Conservation (phyloP, 1,140 invertebrate genomes). For the Anoplophora glabripennis region DNA sequence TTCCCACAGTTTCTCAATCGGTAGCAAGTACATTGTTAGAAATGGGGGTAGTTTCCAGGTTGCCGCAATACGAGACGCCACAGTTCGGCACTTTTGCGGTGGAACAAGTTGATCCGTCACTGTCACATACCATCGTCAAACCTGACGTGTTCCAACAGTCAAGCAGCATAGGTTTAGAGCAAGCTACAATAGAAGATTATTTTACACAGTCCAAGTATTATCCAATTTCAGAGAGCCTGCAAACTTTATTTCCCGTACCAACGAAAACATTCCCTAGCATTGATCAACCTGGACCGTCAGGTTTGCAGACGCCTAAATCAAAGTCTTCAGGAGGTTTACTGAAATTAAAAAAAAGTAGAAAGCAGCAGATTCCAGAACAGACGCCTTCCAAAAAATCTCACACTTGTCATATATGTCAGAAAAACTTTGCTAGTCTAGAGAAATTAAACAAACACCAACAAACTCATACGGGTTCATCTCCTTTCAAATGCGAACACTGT, state of each 20-base stretch:
- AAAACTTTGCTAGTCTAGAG: constrained; percentile 59
- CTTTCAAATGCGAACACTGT: constrained; percentile 64
- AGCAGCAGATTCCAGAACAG: constrained; percentile 27
- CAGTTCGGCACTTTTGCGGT: too few relatives aligned
- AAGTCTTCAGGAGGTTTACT: constrained; percentile 19
- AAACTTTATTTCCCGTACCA: constrained; percentile 19
- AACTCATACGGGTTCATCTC: constrained; percentile 64
- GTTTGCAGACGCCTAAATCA: constrained; percentile 41
- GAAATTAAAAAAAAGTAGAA: constrained; percentile 20
- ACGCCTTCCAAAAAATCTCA: constrained; percentile 41
- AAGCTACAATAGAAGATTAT: constrained; percentile 37
- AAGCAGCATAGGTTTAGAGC: constrained; percentile 34
- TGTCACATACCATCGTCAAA: constrained; percentile 20
- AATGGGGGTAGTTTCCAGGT: constrained; percentile 35
- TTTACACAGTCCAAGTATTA: constrained; percentile 39
- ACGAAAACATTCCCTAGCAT: constrained; percentile 31
- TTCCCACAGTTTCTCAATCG: too few relatives aligned
- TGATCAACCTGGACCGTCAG: constrained; percentile 43
- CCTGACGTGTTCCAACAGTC: constrained; percentile 23
- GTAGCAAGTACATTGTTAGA: too few relatives aligned
- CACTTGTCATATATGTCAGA: constrained; percentile 56
- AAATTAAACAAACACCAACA: constrained; percentile 61
- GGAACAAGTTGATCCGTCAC: constrained; percentile 7
- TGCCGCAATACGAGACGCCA: constrained; percentile 28
- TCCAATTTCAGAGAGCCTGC: constrained; percentile 27